Conservation (phyloP, 2,113 vertebrate genomes). For the Dolichallabes microphthalmus region DNA sequence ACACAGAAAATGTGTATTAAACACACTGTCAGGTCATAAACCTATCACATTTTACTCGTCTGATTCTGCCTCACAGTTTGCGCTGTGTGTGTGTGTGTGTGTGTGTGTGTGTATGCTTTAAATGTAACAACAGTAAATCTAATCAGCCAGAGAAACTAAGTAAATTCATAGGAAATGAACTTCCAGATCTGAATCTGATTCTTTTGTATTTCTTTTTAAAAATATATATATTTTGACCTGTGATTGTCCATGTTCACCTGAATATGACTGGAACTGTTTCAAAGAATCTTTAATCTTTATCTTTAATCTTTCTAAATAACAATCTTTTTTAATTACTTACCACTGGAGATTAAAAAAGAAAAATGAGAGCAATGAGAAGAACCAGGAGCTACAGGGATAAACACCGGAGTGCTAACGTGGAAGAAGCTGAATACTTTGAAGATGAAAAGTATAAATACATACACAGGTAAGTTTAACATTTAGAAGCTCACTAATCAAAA, state of each 20-base stretch:
- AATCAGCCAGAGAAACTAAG: no score
- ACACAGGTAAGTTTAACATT: no score
- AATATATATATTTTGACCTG: not conserved
- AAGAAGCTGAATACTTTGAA: not conserved
- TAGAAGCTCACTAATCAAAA: no score
- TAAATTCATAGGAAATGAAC: not conserved
- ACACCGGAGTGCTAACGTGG: not conserved
- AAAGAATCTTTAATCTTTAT: not conserved
- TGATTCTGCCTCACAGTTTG: not conserved
- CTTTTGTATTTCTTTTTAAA: no score
- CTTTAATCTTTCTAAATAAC: not conserved
- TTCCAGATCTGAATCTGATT: not conserved
- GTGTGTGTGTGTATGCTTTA: not conserved
- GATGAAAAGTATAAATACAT: not conserved
- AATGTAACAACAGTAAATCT: not conserved
- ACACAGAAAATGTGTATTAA: not conserved
- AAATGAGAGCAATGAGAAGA: not conserved
- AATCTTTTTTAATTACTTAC: not conserved
- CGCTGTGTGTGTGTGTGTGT: not conserved
- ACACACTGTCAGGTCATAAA: not conserved
- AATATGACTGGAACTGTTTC: not conserved
- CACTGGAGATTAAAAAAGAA: not conserved
- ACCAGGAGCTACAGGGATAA: not conserved
- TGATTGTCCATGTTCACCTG: not conserved
- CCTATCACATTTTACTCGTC: not conserved